Conservation (phyloP, 2,113 vertebrate species). For the Cottus gobio region DNA sequence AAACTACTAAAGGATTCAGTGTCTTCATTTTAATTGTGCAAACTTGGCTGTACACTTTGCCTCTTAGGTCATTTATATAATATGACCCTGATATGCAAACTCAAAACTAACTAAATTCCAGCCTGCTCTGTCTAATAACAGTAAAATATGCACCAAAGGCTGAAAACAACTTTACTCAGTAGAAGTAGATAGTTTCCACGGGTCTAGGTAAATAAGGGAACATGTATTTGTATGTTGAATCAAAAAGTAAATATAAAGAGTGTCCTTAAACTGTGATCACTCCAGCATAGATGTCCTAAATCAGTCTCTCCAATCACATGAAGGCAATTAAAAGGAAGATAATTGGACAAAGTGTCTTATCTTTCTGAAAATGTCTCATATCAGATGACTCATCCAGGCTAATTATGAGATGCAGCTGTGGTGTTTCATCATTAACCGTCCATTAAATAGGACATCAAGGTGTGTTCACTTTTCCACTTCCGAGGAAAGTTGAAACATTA, state of each 20-base stretch:
- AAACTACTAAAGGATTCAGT: constrained; percentile 32
- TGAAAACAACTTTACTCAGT: not conserved
- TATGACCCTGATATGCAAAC: not conserved
- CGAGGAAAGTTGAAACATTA: no score
- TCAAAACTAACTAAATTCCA: not conserved
- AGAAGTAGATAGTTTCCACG: not conserved
- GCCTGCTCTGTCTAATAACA: not conserved
- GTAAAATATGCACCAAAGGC: not conserved
- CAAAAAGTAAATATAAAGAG: no score
- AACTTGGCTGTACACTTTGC: constrained; percentile 19
- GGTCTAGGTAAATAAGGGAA: not conserved
- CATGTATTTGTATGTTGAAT: not conserved
- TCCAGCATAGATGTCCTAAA: no score
- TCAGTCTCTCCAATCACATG: no score
- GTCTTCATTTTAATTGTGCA: constrained; percentile 16
- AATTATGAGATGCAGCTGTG: not conserved
- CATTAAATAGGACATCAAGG: no score
- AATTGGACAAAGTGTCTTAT: not conserved
- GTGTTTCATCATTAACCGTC: not conserved
- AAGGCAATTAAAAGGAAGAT: not conserved
- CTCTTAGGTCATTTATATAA: not conserved
- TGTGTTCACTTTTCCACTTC: no score
- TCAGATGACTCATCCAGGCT: not conserved
- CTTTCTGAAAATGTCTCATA: not conserved
- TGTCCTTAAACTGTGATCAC: no score